phyloP scores from a whole-genome alignment of 2,888 invertebrate species.

The Lepeophtheirus nordmannii region DNA sequence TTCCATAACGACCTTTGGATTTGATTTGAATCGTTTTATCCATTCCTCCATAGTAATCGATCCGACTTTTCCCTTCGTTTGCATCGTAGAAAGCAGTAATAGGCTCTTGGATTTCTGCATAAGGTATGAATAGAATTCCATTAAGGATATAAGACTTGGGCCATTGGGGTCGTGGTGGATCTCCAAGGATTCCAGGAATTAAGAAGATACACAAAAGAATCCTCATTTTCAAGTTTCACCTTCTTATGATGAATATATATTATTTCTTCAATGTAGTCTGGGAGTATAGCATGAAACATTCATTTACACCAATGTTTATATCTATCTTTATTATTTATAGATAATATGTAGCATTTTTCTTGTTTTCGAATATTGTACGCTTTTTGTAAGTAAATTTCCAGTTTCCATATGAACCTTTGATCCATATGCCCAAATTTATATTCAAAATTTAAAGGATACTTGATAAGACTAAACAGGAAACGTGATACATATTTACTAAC shows the following conservation, averaged over 20 bases:
- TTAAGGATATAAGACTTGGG: not conserved
- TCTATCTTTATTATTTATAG: too few relatives aligned
- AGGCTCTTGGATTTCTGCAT: constrained; percentile 81
- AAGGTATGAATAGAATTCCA: constrained; percentile 51
- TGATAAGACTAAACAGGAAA: too few relatives aligned
- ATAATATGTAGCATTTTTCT: too few relatives aligned
- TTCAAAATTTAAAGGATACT: too few relatives aligned
- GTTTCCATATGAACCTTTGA: too few relatives aligned
- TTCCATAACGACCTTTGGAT: constrained; percentile 47
- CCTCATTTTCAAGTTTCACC: not conserved
- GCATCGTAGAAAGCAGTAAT: constrained; percentile 76
- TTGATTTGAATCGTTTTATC: constrained; percentile 75
- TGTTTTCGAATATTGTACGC: too few relatives aligned
- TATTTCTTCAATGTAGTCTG: too few relatives aligned
- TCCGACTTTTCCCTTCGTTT: constrained; percentile 56
- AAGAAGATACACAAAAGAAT: not conserved
- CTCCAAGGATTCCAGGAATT: not conserved
- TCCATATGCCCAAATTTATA: too few relatives aligned
- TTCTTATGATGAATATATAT: not conserved
- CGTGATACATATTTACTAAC: too few relatives aligned
- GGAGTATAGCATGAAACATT: too few relatives aligned
- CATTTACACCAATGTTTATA: too few relatives aligned
- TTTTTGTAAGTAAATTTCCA: too few relatives aligned
- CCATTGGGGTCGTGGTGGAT: not conserved
- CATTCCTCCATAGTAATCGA: constrained; percentile 86